These are phyloP conservation scores for Rhinoraja longicauda DNA, from an alignment of 2,797 vertebrate genomes.

Conservation along the genomic window DNA sequence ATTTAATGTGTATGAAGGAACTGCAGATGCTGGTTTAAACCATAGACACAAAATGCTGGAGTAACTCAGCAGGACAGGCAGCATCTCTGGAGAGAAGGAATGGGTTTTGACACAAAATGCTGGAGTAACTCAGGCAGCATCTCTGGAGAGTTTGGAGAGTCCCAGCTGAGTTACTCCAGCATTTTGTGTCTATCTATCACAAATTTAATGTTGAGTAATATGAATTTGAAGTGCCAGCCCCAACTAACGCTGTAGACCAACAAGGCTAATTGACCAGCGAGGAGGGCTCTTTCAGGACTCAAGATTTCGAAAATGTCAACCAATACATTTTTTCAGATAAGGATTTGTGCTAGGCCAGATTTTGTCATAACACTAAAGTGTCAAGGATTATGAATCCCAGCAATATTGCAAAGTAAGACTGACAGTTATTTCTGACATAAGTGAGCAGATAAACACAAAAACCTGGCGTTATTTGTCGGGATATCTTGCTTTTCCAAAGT, in stretches of 20 bases:
- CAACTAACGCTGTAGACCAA: neutral
- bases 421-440: neutral
- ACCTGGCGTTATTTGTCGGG: neutral
- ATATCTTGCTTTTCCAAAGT: neutral
- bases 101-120: too few relatives aligned
- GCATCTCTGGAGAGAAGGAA: too few relatives aligned
- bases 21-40: too few relatives aligned
- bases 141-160: too few relatives aligned
- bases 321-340: neutral
- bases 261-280: neutral
- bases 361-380: neutral
- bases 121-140: too few relatives aligned
- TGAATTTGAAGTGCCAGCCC: neutral
- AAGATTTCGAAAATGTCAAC: neutral
- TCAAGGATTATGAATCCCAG: neutral
- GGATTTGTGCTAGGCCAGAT: neutral
- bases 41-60: too few relatives aligned
- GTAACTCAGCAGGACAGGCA: too few relatives aligned
- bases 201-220: neutral
- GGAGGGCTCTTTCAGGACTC: neutral
- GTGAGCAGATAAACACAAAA: neutral
- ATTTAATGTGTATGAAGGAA: too few relatives aligned
- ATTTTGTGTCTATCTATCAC: too few relatives aligned
- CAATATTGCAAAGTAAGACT: neutral
- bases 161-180: too few relatives aligned